phyloP scores from a whole-genome alignment of 2,113 vertebrate species.

The Variabilichromis moorii region DNA sequence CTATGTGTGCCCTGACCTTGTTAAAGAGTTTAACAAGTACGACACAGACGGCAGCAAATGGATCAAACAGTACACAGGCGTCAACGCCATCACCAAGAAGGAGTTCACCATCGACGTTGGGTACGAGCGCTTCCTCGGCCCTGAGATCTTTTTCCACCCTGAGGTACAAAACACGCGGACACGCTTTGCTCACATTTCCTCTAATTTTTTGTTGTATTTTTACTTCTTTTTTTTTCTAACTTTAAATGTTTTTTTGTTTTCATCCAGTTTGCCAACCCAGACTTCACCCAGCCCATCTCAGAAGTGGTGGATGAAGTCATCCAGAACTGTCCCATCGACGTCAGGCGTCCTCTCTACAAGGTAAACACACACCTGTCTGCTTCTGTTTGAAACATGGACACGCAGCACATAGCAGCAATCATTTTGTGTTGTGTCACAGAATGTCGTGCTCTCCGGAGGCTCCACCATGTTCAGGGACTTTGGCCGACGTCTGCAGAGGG shows the following conservation, averaged over 20 bases:
- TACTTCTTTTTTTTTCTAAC: background rate
- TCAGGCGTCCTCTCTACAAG: conserved; percentile 96
- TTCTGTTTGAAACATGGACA: no score
- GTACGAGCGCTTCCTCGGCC: conserved; percentile 95
- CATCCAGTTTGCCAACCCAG: conserved; percentile 92
- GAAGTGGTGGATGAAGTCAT: conserved; percentile 99
- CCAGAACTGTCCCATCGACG: conserved; percentile 98
- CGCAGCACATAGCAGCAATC: background rate
- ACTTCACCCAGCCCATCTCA: conserved; percentile 98
- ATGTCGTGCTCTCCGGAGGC: conserved; percentile 92
- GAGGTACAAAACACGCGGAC: conserved; percentile 69
- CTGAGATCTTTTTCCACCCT: conserved; percentile 98
- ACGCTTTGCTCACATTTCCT: background rate
- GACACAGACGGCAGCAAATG: conserved; percentile 95
- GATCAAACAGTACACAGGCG: conserved; percentile 97
- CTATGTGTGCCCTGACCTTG: conserved; percentile 96
- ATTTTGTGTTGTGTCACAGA: conserved; percentile 26
- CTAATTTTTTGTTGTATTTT: background rate
- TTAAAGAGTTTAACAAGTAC: conserved; percentile 98
- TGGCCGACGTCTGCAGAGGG: conserved; percentile 90
- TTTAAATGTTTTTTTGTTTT: background rate
- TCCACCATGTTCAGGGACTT: conserved; percentile 99
- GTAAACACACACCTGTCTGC: conserved; percentile 41
- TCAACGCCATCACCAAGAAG: conserved; percentile 95
- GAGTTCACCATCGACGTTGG: conserved; percentile 97